Conservation (phyloP, 92 coral and sea anemone species). For the Scolanthus callimorphus region DNA sequence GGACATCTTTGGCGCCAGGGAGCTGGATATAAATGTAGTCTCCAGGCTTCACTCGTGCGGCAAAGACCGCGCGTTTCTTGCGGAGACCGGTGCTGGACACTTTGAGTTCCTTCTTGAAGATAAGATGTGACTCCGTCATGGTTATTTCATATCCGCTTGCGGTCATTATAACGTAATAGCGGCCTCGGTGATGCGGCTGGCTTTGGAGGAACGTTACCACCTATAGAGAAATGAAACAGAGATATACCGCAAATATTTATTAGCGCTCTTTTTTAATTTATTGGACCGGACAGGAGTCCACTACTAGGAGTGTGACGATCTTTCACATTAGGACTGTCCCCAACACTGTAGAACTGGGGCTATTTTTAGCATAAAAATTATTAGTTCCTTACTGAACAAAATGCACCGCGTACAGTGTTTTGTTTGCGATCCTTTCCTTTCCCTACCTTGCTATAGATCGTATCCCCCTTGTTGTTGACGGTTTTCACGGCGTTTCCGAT, state of each 20-base stretch:
- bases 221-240: not conserved
- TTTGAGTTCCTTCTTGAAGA: constrained; percentile 28
- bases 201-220: constrained; percentile 75
- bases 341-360: too few relatives aligned
- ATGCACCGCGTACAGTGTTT: too few relatives aligned
- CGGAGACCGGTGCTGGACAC: constrained; percentile 5
- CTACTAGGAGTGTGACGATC: too few relatives aligned
- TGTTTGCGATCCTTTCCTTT: too few relatives aligned
- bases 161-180: constrained; percentile 56
- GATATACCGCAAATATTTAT: not conserved
- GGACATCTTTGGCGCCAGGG: constrained; percentile 1
- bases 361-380: too few relatives aligned
- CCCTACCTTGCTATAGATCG: constrained; percentile 23
- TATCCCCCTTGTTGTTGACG: constrained; percentile 19
- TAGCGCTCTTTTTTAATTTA: too few relatives aligned
- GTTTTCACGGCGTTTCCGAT: constrained; percentile 67
- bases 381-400: too few relatives aligned
- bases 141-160: constrained; percentile 28
- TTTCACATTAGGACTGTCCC: too few relatives aligned
- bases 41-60: constrained; percentile 55
- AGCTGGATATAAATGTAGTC: constrained; percentile 52
- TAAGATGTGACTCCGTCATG: constrained; percentile 63
- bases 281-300: too few relatives aligned
- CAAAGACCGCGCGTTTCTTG: constrained; percentile 29
- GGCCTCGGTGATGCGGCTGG: constrained; percentile 33